Base-by-base conservation (phyloP, 2,888 invertebrate species). In the Erebia aethiops region DNA sequence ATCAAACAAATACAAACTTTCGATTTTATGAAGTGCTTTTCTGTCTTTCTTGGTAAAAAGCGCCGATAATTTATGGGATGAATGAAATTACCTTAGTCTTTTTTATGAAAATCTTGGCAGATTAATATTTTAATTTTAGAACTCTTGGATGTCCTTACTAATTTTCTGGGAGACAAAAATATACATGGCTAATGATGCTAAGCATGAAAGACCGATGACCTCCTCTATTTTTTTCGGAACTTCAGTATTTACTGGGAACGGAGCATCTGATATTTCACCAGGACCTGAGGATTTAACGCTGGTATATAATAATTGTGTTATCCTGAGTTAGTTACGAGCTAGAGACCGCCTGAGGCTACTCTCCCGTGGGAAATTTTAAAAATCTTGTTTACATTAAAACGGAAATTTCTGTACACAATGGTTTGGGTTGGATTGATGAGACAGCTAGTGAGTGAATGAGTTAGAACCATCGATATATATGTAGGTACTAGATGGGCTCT, bases 91-190 rank as follows among this genome's bases (percentile, higher is more conserved):
- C 35, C 7, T 7, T 35, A 35, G 35, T 2, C 1, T 35, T 7
- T 0, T 35, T 35, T 35, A 35, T 35, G 35, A 5, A 7, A 35
- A 7, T 35, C 35, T 35, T 35, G 5, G 0, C 16, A 16, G 4
- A 67, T 46, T 13, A 49, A 46, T 35, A 1, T 16, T 49, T 51
- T 63, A 13, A 7, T 75, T 76, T 26, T 70, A 92, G 92, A 82
- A 84, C 52, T 87, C 91, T 0, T 93, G 92, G 92, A 88, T 93
- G 87, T 70, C 82, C 0, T 83, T 85, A 58, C 80, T 67, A 11
- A 89, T 91, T 75, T 89, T 88, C 72, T 88, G 87, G 88, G 92
- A 93, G 80, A 92, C 92, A 14, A 91, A 91, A 74, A 84, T 91
- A 52, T 89, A 87, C 26, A 82, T 89, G 75, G 86, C 87, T 0